Percentiles rank a stretch among this genome's conserved stretches.
Conservation (phyloP, 2,888 invertebrate species). For the Halictus quadricinctus region DNA sequence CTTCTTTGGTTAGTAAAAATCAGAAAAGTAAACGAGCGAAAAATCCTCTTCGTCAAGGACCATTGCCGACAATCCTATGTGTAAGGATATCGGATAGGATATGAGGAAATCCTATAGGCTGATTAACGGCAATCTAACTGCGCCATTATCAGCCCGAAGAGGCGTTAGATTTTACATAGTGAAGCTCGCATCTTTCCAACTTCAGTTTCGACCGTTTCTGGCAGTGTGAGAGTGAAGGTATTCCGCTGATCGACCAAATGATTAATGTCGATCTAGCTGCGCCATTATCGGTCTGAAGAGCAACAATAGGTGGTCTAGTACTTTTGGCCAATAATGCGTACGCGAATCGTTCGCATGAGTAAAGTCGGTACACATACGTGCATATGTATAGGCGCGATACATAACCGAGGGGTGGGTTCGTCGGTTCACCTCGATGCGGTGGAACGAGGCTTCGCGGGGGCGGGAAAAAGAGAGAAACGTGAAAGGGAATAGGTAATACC, state of each 20-base stretch:
- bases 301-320: slow-evolving; percentile 5
- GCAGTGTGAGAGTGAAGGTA: not conserved
- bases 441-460: slow-evolving; percentile 1
- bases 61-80: too few relatives aligned
- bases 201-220: not conserved
- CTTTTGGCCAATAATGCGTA: not conserved
- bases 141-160: too few relatives aligned
- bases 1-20: too few relatives aligned
- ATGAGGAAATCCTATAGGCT: too few relatives aligned
- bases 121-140: too few relatives aligned
- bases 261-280: not conserved
- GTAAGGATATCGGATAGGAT: too few relatives aligned
- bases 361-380: not conserved
- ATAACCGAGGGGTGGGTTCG: slow-evolving; percentile 27
- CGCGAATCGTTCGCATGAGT: not conserved
- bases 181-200: not conserved
- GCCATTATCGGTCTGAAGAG: not conserved
- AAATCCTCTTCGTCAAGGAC: too few relatives aligned
- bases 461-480: not conserved
- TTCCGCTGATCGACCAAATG: not conserved
- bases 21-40: too few relatives aligned
- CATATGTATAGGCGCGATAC: slow-evolving; percentile 6
- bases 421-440: slow-evolving; percentile 41
- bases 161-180: too few relatives aligned
- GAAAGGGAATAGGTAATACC: slow-evolving; percentile 52